Evolutionary conservation across 2,113 vertebrate species (phyloP).

Genomic region (Pituophis catenifer): DNA sequence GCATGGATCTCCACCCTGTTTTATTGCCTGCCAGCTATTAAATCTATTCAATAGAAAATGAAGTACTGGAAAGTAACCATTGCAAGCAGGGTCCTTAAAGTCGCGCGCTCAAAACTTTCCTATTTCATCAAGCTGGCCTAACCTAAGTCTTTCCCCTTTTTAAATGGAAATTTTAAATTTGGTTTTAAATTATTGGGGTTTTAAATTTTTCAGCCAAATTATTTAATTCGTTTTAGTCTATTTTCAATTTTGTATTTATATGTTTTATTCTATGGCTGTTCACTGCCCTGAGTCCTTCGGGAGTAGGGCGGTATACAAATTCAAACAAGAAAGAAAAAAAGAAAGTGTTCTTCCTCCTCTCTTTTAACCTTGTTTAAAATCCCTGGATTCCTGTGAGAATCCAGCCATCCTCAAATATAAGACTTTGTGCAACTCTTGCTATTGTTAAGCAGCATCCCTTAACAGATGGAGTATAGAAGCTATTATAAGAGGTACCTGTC

Average conservation of each 20-base stretch:
- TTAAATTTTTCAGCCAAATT: too few species aligned
- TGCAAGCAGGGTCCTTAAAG: neutral
- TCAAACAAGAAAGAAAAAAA: too few species aligned
- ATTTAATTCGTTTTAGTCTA: too few species aligned
- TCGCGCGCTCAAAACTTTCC: neutral
- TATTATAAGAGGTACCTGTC: neutral
- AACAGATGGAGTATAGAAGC: neutral
- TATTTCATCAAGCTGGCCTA: too few species aligned
- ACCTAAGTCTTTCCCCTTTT: too few species aligned
- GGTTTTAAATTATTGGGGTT: too few species aligned
- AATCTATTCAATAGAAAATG: neutral
- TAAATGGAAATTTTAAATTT: too few species aligned
- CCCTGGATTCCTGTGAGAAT: neutral
- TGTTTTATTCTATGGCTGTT: too few species aligned
- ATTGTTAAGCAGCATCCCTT: neutral
- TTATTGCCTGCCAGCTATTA: neutral
- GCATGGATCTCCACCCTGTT: neutral
- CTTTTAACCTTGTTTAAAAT: neutral
- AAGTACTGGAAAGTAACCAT: neutral
- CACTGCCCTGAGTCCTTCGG: too few species aligned
- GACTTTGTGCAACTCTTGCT: neutral
- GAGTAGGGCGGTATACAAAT: too few species aligned
- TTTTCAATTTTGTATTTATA: too few species aligned
- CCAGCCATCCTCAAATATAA: neutral
- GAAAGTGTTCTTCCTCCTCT: neutral